These are phyloP conservation scores for Oryzias woworae DNA, from an alignment of 2,113 vertebrate genomes.

Conservation along the genomic window DNA sequence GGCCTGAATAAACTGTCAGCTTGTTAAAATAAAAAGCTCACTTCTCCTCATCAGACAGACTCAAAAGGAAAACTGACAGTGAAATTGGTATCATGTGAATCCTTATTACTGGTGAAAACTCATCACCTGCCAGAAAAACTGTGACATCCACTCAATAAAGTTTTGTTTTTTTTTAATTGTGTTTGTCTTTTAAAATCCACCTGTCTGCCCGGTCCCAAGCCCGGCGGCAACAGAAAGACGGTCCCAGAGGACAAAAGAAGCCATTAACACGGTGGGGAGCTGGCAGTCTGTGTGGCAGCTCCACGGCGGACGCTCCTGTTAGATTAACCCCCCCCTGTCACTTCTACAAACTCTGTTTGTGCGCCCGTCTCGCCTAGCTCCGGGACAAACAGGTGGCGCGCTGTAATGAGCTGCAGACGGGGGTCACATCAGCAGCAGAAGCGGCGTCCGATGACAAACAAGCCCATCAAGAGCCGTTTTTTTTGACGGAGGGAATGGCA, in stretches of 20 bases:
- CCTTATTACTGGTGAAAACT: constrained; percentile 16
- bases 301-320: constrained; percentile 54
- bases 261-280: constrained; percentile 56
- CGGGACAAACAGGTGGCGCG: constrained; percentile 79
- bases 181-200: constrained; percentile 39
- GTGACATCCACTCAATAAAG: constrained; percentile 2
- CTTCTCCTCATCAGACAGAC: not conserved
- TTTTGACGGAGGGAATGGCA: constrained; percentile 16
- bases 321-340: constrained; percentile 66
- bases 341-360: constrained; percentile 53
- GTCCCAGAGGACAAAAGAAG: constrained; percentile 63
- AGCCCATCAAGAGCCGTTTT: constrained; percentile 57
- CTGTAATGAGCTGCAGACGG: constrained; percentile 77
- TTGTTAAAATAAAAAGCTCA: constrained; percentile 33
- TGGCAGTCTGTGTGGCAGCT: constrained; percentile 54
- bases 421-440: constrained; percentile 70
- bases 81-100: constrained; percentile 13
- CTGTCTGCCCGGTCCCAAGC: constrained; percentile 50
- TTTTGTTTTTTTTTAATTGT: constrained; percentile 30
- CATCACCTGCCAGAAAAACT: constrained; percentile 35
- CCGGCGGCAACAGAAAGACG: constrained; percentile 43
- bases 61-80: constrained; percentile 21
- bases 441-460: constrained; percentile 68
- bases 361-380: constrained; percentile 49
- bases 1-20: constrained; percentile 36